Conservation (phyloP, 2,113 vertebrate genomes). For the Epinephelus fuscoguttatus region DNA sequence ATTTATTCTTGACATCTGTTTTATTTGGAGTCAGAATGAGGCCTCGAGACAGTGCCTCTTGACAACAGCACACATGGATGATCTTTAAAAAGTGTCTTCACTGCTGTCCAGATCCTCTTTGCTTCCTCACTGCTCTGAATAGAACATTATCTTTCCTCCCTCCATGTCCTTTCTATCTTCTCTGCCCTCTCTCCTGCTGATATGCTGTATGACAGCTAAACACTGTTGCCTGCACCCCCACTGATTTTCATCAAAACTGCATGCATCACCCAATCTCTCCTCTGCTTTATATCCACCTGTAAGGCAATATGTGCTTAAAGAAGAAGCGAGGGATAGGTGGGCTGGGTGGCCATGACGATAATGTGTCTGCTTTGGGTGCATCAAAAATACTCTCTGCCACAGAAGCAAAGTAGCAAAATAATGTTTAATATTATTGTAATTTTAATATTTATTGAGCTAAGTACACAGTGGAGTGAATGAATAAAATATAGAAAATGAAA, state of each 20-base stretch:
- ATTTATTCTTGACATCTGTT: not conserved
- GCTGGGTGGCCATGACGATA: not conserved
- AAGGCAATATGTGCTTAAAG: constrained; percentile 46
- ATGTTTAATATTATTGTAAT: no score
- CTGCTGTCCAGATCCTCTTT: constrained; percentile 33
- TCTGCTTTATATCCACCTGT: constrained; percentile 50
- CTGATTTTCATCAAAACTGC: constrained; percentile 78
- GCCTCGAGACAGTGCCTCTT: not conserved
- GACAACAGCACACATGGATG: not conserved
- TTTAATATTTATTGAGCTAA: not conserved
- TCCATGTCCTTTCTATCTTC: constrained; percentile 46
- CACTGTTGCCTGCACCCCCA: constrained; percentile 68
- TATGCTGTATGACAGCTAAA: constrained; percentile 72
- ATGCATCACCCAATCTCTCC: constrained; percentile 61
- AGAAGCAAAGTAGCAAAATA: not conserved
- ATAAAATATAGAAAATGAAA: not conserved
- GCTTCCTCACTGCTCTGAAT: constrained; percentile 49
- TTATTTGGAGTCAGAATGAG: not conserved
- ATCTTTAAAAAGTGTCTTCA: constrained; percentile 31
- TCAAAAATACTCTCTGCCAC: not conserved
- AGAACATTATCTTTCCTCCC: constrained; percentile 58
- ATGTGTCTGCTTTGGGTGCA: not conserved
- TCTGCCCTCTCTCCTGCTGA: constrained; percentile 63
- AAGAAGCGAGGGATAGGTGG: constrained; percentile 20
- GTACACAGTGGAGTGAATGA: not conserved